phyloP scores from a whole-genome alignment of 2,113 vertebrate species.

The Epinephelus moara region DNA sequence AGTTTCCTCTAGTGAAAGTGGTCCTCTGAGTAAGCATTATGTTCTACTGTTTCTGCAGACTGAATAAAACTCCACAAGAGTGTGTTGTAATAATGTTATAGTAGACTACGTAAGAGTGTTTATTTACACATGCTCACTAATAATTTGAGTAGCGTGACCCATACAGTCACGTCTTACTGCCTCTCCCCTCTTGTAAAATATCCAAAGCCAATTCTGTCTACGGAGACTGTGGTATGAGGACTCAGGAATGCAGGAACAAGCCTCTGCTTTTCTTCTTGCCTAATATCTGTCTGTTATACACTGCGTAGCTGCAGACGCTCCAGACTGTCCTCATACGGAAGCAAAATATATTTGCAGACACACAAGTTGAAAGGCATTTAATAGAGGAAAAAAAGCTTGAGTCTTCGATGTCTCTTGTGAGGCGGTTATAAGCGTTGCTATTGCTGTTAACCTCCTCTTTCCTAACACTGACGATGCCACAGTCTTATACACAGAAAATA shows the following conservation, averaged over 20 bases:
- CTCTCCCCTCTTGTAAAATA: slow-evolving; percentile 14
- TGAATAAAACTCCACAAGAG: neutral
- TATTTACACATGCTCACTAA: slow-evolving; percentile 16
- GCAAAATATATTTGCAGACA: neutral
- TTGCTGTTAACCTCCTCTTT: slow-evolving; percentile 19
- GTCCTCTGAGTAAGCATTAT: slow-evolving; percentile 6
- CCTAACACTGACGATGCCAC: slow-evolving; percentile 11
- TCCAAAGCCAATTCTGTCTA: slow-evolving; percentile 28
- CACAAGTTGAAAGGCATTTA: neutral
- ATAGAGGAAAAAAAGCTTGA: neutral
- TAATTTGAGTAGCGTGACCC: slow-evolving; percentile 35
- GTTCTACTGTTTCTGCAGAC: slow-evolving; percentile 29
- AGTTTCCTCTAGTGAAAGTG: slow-evolving; percentile 13
- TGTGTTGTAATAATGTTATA: slow-evolving; percentile 25
- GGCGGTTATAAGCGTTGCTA: neutral
- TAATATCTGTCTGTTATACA: slow-evolving; percentile 25
- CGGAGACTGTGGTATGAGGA: slow-evolving; percentile 37
- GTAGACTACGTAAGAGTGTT: slow-evolving; percentile 22
- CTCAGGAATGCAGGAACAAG: slow-evolving; percentile 67
- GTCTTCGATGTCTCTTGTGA: neutral
- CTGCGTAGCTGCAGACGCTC: slow-evolving; percentile 23
- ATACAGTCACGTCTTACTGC: slow-evolving; percentile 4
- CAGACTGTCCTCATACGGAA: slow-evolving; percentile 1
- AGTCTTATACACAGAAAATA: slow-evolving; percentile 12
- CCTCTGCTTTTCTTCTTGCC: slow-evolving; percentile 33